These are phyloP conservation scores for Dromas ardeola DNA, from an alignment of 2,113 vertebrate genomes.

Conservation along the genomic window DNA sequence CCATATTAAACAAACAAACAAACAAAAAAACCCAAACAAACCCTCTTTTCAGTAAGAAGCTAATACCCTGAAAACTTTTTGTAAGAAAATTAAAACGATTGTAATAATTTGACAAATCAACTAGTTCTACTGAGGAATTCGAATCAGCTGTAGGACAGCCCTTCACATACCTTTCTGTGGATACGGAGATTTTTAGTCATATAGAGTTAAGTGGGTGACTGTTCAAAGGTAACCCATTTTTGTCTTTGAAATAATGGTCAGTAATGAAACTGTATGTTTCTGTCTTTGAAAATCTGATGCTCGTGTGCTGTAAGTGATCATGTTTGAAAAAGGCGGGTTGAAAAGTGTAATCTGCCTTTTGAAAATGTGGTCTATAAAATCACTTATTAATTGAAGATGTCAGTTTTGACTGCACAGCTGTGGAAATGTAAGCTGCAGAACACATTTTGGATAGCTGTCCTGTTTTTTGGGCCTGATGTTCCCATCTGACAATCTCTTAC, in stretches of 20 bases:
- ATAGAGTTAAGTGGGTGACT: not conserved
- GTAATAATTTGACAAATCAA: not conserved
- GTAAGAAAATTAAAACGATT: not conserved
- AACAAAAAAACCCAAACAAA: not conserved
- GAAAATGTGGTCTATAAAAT: not conserved
- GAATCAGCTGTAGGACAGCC: not conserved
- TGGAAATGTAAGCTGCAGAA: not conserved
- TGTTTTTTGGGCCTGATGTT: not conserved
- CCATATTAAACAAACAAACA: not conserved
- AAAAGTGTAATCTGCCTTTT: not conserved
- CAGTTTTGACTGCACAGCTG: not conserved
- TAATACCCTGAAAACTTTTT: not conserved
- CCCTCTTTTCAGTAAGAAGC: not conserved
- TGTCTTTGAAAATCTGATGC: not conserved
- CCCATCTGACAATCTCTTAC: not conserved
- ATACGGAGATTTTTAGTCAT: not conserved
- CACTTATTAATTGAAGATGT: not conserved
- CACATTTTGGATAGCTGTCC: not conserved
- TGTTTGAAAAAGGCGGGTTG: not conserved
- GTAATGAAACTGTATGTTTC: not conserved
- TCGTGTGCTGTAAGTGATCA: not conserved
- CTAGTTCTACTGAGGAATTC: not conserved
- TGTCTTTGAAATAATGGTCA: not conserved
- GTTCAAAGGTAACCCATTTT: not conserved
- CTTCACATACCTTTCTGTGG: not conserved